phyloP scores from a whole-genome alignment of 2,888 invertebrate species.

The Rhingia campestris region DNA sequence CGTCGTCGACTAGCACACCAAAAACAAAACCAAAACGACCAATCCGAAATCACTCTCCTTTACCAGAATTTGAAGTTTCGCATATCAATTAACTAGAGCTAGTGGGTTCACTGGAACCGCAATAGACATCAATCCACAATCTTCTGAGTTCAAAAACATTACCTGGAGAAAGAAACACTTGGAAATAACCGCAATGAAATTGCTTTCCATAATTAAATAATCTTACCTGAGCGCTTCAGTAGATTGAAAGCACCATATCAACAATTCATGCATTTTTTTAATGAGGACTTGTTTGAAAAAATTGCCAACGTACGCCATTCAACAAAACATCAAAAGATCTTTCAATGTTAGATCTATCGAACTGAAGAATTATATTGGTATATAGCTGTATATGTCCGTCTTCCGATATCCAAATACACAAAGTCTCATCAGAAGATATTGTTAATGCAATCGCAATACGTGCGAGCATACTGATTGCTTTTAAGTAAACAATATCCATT shows the following conservation, averaged over 20 bases:
- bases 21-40: slow-evolving; percentile 20
- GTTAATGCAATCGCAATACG: too few species aligned
- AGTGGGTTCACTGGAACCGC: slow-evolving; percentile 8
- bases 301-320: slow-evolving; percentile 16
- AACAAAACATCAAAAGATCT: slow-evolving; percentile 8
- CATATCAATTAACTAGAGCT: slow-evolving; percentile 19
- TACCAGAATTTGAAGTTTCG: slow-evolving; percentile 14
- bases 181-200: slow-evolving; percentile 24
- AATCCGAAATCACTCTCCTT: slow-evolving; percentile 10
- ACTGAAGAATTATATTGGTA: slow-evolving; percentile 10
- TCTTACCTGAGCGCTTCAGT: slow-evolving; percentile 11
- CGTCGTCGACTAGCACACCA: slow-evolving; percentile 19
- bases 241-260: slow-evolving; percentile 6
- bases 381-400: slow-evolving; percentile 11
- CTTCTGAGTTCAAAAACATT: slow-evolving; percentile 19
- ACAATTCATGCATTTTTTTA: slow-evolving; percentile 7
- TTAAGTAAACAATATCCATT: too few species aligned
- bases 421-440: too few species aligned
- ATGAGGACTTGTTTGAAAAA: slow-evolving; percentile 7
- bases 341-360: slow-evolving; percentile 17
- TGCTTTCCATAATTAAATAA: slow-evolving; percentile 11
- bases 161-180: slow-evolving; percentile 27
- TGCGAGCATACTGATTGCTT: too few species aligned
- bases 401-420: slow-evolving; percentile 10
- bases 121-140: slow-evolving; percentile 4